Evolutionary conservation across 2,888 invertebrate species (phyloP).

Genomic region (Nephrotoma flavescens): DNA sequence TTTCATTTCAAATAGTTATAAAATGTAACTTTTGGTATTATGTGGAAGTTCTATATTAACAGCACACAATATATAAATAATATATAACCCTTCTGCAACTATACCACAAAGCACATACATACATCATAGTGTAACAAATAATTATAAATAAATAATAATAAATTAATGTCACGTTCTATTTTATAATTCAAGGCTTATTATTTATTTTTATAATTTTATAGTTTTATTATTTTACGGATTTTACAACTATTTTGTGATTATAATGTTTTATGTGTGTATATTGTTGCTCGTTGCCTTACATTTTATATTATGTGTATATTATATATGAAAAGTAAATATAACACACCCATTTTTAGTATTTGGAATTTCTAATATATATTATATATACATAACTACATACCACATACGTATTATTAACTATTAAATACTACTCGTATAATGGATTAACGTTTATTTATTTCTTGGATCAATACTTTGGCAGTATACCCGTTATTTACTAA

Average conservation of each 20-base stretch:
- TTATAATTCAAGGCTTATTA: neutral
- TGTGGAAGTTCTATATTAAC: too few relatives aligned
- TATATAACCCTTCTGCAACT: neutral
- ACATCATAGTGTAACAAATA: neutral
- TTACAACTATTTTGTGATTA: neutral
- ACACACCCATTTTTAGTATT: neutral
- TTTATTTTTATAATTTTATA: neutral
- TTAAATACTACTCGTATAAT: neutral
- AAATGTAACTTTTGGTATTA: too few relatives aligned
- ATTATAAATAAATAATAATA: neutral
- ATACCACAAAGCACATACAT: neutral
- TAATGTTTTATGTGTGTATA: neutral
- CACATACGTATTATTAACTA: neutral
- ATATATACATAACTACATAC: too few relatives aligned
- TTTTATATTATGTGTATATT: neutral
- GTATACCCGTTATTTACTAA: neutral
- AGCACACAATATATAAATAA: too few relatives aligned
- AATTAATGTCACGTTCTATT: neutral
- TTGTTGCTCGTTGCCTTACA: neutral
- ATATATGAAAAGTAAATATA: neutral
- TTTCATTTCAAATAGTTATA: too few relatives aligned
- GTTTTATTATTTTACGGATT: neutral
- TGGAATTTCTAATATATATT: neutral
- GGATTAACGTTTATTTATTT: neutral
- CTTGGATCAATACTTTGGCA: neutral